Percentiles rank a stretch among this genome's conserved stretches.
phyloP scores from a whole-genome alignment of 1,140 invertebrate species.

The Drosophila quadrilineata region DNA sequence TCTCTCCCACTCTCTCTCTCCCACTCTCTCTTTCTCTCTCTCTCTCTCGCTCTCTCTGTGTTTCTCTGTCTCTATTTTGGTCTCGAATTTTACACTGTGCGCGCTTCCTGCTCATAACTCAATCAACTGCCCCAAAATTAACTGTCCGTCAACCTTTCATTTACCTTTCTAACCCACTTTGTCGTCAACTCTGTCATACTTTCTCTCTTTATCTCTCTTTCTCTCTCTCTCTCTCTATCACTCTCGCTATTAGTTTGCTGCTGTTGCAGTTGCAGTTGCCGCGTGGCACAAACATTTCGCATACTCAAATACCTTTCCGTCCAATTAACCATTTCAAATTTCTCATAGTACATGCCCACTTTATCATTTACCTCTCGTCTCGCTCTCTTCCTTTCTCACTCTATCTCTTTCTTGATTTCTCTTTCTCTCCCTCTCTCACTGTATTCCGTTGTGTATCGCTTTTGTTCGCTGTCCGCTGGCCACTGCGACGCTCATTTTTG shows the following conservation, averaged over 20 bases:
- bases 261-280: conserved; percentile 21
- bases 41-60: not conserved
- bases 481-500: conserved; percentile 72
- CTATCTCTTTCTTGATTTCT: not conserved
- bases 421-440: not conserved
- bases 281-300: conserved; percentile 25
- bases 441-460: conserved; percentile 19
- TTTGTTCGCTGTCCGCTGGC: conserved; percentile 42
- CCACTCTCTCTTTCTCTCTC: not conserved
- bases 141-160: conserved; percentile 49
- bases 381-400: not conserved
- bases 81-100: no score
- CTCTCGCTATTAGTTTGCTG: not conserved
- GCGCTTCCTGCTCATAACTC: conserved; percentile 44
- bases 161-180: conserved; percentile 45
- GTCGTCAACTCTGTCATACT: not conserved
- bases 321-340: conserved; percentile 66
- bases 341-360: conserved; percentile 55
- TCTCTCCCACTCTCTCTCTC: not conserved
- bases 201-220: not conserved
- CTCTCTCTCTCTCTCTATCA: not conserved
- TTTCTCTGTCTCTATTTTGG: no score
- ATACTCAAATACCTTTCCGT: conserved; percentile 53
- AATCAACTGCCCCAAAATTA: conserved; percentile 49
- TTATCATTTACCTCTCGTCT: not conserved